phyloP scores from a whole-genome alignment of 2,888 invertebrate genomes.

The Heliconius cydno region DNA sequence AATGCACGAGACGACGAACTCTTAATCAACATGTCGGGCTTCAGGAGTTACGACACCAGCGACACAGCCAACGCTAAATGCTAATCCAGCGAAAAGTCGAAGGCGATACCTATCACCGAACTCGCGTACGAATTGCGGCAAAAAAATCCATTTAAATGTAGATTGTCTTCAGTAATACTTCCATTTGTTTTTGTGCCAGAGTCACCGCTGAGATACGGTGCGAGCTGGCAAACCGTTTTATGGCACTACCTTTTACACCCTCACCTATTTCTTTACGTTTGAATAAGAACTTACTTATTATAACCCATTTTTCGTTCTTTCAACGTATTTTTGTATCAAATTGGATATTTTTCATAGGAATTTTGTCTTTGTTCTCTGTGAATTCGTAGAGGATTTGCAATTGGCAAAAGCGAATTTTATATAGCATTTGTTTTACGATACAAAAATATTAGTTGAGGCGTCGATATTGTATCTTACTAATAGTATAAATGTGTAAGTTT shows the following conservation, averaged over 20 bases:
- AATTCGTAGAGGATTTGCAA: background rate
- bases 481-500: no score
- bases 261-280: slow-evolving; percentile 33
- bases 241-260: slow-evolving; percentile 50
- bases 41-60: slow-evolving; percentile 31
- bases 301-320: slow-evolving; percentile 12
- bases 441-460: background rate
- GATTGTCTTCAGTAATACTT: slow-evolving; percentile 81
- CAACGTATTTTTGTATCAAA: slow-evolving; percentile 13
- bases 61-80: slow-evolving; percentile 57
- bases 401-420: background rate
- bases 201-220: slow-evolving; percentile 72
- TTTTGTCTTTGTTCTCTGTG: background rate
- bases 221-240: slow-evolving; percentile 66
- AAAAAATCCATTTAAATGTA: slow-evolving; percentile 82
- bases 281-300: slow-evolving; percentile 30
- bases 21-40: slow-evolving; percentile 31
- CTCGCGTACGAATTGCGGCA: slow-evolving; percentile 79
- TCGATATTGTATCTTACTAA: no score
- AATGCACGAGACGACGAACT: slow-evolving; percentile 10
- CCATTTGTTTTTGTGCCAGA: slow-evolving; percentile 81
- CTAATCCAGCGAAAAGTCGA: slow-evolving; percentile 78
- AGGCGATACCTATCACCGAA: slow-evolving; percentile 80
- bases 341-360: slow-evolving; percentile 20
- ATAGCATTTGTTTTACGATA: background rate